Percentiles rank a stretch among this genome's conserved stretches.
Conservation (phyloP, 1,140 invertebrate genomes). For the Sesamia nonagrioides region DNA sequence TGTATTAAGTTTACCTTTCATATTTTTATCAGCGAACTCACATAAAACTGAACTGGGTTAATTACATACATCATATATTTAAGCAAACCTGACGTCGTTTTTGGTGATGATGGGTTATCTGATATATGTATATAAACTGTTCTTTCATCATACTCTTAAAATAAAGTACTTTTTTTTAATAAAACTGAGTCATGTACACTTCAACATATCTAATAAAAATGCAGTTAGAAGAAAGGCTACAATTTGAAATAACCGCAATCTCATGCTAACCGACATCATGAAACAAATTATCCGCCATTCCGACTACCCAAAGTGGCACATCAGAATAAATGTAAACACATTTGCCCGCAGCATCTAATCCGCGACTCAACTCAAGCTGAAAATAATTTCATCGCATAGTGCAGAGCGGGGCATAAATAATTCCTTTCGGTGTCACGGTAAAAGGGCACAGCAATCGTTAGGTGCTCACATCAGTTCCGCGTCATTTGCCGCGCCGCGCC, state of each 20-base stretch:
- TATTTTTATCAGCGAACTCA: conserved; percentile 40
- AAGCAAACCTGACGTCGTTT: background rate
- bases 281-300: conserved; percentile 22
- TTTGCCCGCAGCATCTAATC: conserved; percentile 45
- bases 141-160: background rate
- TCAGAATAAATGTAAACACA: conserved; percentile 48
- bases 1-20: conserved; percentile 60
- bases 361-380: conserved; percentile 47
- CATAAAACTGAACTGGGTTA: conserved; percentile 33
- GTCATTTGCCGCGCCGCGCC: conserved; percentile 65
- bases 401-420: conserved; percentile 67
- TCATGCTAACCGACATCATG: background rate
- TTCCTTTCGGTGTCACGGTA: conserved; percentile 64
- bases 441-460: conserved; percentile 78
- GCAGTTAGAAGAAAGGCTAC: background rate
- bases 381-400: conserved; percentile 56
- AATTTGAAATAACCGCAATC: background rate
- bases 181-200: background rate
- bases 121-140: background rate
- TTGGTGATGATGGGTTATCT: background rate
- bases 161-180: background rate
- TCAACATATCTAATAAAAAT: background rate
- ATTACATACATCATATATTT: conserved; percentile 22
- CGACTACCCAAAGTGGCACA: conserved; percentile 34
- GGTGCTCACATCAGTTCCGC: conserved; percentile 76